Base-by-base conservation (phyloP, 2,797 vertebrate species). In the Leptatherina wallacei region DNA sequence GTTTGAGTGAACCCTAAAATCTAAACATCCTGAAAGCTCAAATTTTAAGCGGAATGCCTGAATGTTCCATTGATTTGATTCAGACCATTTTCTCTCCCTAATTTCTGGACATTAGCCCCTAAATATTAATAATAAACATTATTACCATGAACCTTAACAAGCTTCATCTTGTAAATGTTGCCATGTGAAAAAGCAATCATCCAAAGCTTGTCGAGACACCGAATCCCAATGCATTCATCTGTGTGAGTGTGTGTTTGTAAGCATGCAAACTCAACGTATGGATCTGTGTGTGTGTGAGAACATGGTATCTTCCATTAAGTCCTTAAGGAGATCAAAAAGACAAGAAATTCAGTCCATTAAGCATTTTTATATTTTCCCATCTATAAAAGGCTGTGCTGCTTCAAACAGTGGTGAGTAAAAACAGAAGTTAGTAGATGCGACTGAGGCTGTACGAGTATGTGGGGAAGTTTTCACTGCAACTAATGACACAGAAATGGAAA, bases 401-500 rank as follows among this genome's bases (percentile, higher is more conserved):
- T 51, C 22, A 47, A 8, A n/a, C n/a, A 49, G n/a, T n/a, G 2
- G 10, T 11, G 4, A 27, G 22, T 13, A 22, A 24, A 27, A 52
- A 11, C 51, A 52, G 22, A 52, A 27, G 51, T 52, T 52, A 5
- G 22, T 13, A 11, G 12, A 52, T 27, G 22, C 11, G 22, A 24
- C 49, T 49, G 42, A 22, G 7, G 16, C 42, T 2, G 38, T 40
- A 6, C 40, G 10, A 24, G 9, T 51, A 27, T 27, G 11, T 20
- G 8, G 44, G 8, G 7, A 10, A 49, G 20, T 49, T 49, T 27
- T 49, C 3, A 22, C 44, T n/a, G 44, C 20, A 49, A 49, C 44
- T 49, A 22, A 49, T 49, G 20, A 49, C 22, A 52, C 51, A 52
- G 51, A 52, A 52, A 52, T n/a, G n/a, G n/a, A n/a, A n/a, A n/a